Percentiles rank a stretch among this genome's conserved stretches.
Conservation (phyloP, 1,140 invertebrate genomes). For the Sycophila sp. region DNA sequence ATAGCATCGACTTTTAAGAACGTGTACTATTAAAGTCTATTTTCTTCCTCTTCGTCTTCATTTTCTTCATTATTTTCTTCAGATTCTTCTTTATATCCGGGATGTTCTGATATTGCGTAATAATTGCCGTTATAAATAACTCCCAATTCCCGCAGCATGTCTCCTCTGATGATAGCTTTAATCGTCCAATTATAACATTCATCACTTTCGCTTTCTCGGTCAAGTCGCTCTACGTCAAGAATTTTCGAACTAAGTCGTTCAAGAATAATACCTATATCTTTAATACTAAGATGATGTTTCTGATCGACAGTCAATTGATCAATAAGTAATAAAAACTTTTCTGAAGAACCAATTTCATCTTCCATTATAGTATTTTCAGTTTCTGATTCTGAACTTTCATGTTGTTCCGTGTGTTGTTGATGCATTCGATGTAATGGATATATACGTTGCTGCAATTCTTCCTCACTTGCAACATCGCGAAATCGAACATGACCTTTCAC, state of each 20-base stretch:
- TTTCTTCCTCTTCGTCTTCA: conserved; percentile 82
- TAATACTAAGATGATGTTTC: conserved; percentile 89
- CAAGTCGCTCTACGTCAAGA: conserved; percentile 89
- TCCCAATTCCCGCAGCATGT: conserved; percentile 87
- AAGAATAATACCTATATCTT: conserved; percentile 94
- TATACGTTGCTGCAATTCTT: conserved; percentile 56
- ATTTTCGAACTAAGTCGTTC: conserved; percentile 92
- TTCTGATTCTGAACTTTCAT: conserved; percentile 90
- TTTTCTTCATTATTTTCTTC: conserved; percentile 83
- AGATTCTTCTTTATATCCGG: conserved; percentile 88
- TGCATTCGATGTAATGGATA: neutral
- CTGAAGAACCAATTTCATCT: conserved; percentile 86
- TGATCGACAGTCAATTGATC: conserved; percentile 92
- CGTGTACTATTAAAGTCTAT: conserved; percentile 74
- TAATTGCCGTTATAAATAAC: conserved; percentile 96
- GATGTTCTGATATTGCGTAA: conserved; percentile 93
- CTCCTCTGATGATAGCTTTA: conserved; percentile 90
- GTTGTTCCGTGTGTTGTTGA: conserved; percentile 55
- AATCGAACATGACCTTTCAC: conserved; percentile 66
- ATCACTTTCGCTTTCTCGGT: conserved; percentile 89
- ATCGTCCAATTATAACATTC: conserved; percentile 96
- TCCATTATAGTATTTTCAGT: conserved; percentile 92
- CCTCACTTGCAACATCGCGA: conserved; percentile 63
- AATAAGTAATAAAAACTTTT: conserved; percentile 91
- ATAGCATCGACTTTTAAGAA: neutral